phyloP scores from a whole-genome alignment of 2,888 invertebrate genomes.

The Platypus cylindrus region DNA sequence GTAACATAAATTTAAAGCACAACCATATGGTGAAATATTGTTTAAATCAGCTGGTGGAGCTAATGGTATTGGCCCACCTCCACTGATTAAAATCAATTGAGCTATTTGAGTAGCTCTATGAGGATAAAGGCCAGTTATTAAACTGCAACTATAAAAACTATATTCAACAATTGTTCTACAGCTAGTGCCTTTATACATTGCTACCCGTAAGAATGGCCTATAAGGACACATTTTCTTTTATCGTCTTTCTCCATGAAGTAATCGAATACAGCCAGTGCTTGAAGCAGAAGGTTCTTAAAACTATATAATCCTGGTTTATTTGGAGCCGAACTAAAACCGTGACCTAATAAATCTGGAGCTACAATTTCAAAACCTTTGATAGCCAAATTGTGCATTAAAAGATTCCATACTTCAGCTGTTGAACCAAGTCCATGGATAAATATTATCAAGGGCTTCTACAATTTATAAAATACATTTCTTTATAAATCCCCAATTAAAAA shows the following conservation, averaged over 20 bases:
- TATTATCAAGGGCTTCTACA: slow-evolving; percentile 41
- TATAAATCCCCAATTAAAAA: too few species aligned
- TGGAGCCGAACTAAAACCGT: slow-evolving; percentile 52
- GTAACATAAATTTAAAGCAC: slow-evolving; percentile 38
- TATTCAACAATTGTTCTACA: background rate
- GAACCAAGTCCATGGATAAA: slow-evolving; percentile 57
- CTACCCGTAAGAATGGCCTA: slow-evolving; percentile 60
- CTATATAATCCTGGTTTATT: slow-evolving; percentile 41
- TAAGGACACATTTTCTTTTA: slow-evolving; percentile 42
- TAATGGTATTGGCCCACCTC: slow-evolving; percentile 54
- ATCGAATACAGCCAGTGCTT: slow-evolving; percentile 47
- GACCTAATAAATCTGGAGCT: slow-evolving; percentile 54
- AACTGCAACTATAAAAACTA: slow-evolving; percentile 40
- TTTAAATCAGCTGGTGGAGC: slow-evolving; percentile 41
- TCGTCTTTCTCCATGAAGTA: slow-evolving; percentile 41
- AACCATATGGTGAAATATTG: slow-evolving; percentile 38
- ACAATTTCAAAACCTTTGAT: slow-evolving; percentile 47
- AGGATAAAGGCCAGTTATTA: slow-evolving; percentile 47
- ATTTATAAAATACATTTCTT: too few species aligned
- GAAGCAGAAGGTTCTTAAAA: slow-evolving; percentile 45
- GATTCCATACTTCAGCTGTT: slow-evolving; percentile 48
- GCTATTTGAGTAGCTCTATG: slow-evolving; percentile 43
- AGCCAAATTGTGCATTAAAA: slow-evolving; percentile 45
- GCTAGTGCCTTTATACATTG: background rate
- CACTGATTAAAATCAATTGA: slow-evolving; percentile 51